Evolutionary conservation across 1,140 invertebrate species (phyloP).

Genomic region (Neuroterus valhalla): DNA sequence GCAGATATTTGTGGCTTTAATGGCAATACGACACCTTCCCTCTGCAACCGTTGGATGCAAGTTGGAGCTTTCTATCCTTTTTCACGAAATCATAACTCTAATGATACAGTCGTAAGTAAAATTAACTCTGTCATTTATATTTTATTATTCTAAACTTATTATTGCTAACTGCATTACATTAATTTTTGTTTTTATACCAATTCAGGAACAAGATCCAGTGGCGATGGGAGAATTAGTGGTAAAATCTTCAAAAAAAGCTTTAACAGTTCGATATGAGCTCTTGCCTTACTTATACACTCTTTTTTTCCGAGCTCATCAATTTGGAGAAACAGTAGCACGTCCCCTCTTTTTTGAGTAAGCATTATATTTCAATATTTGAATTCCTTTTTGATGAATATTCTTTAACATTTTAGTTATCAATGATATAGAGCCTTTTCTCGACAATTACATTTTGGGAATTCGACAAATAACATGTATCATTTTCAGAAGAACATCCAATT

Average conservation of each 20-base stretch:
- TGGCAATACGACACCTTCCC: slow-evolving; percentile 82
- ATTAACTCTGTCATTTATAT: slow-evolving; percentile 33
- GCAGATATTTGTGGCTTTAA: slow-evolving; percentile 94
- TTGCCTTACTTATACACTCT: slow-evolving; percentile 90
- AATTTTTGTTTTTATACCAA: slow-evolving; percentile 61
- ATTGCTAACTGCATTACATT: slow-evolving; percentile 29
- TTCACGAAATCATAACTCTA: slow-evolving; percentile 89
- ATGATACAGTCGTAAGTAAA: slow-evolving; percentile 80
- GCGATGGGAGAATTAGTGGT: slow-evolving; percentile 82
- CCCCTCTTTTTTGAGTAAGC: slow-evolving; percentile 89
- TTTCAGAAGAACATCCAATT: too few relatives aligned
- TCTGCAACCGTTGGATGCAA: slow-evolving; percentile 89
- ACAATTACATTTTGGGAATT: slow-evolving; percentile 26
- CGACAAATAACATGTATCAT: too few relatives aligned
- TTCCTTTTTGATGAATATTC: slow-evolving; percentile 12
- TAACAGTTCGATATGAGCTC: slow-evolving; percentile 83
- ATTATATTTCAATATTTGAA: slow-evolving; percentile 23
- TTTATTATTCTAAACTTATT: not conserved
- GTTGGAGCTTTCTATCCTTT: slow-evolving; percentile 92
- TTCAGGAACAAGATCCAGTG: slow-evolving; percentile 85
- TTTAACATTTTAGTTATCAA: slow-evolving; percentile 14
- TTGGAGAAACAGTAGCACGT: slow-evolving; percentile 84
- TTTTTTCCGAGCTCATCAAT: slow-evolving; percentile 83
- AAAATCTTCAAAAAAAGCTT: slow-evolving; percentile 78
- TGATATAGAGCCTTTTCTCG: slow-evolving; percentile 15